Evolutionary conservation across 2,113 vertebrate species (phyloP), one percentile per base, ranked within the genome.

Genomic region (Clarias magur): DNA sequence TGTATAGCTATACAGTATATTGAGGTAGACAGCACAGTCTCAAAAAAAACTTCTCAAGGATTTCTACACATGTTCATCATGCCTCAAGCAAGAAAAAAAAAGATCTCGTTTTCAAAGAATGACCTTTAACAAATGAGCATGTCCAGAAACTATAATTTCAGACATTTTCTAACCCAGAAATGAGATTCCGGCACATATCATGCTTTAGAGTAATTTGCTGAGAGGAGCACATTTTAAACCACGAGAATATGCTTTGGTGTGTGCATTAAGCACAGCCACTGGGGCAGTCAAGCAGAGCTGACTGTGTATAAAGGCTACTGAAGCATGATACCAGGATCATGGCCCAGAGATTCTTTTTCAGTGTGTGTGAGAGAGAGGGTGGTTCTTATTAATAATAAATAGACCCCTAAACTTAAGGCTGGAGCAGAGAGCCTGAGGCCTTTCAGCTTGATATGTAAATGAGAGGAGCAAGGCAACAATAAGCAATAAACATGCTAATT

Each of bases 401-500:
- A 87, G 88, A 87, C 90, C 59, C 83, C 86, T 86, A 90, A 92
- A 93, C 92, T 93, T 95, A 90, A 92, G 93, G 93, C 90, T 90
- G 88, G 86, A 86, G 84, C 86, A 86, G 86, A 84, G 83, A 91
- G 78, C 73, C 65, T 82, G 81, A 87, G 86, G 90, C 89, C 91
- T 88, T 34, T 82, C 67, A 92, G 92, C 88, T 93, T 92, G 92
- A 94, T 94, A 95, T 95, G 94, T 91, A 95, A 94, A 95, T 91
- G 89, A 85, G 90, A 89, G 88, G 92, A 87, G 90, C 91, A 63
- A 89, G 91, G 91, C 93, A 91, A 93, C 91, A 91, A 89, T 92
- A 92, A 94, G 93, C 91, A 95, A 95, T 95, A 95, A 94, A 94
- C 94, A 95, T 95, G 94, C 92, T 94, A 95, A 95, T 95, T 94